Percentiles rank a stretch among this genome's conserved stretches.
These are phyloP conservation scores for Lampris incognitus DNA, from an alignment of 2,113 vertebrate genomes.

Conservation along the genomic window DNA sequence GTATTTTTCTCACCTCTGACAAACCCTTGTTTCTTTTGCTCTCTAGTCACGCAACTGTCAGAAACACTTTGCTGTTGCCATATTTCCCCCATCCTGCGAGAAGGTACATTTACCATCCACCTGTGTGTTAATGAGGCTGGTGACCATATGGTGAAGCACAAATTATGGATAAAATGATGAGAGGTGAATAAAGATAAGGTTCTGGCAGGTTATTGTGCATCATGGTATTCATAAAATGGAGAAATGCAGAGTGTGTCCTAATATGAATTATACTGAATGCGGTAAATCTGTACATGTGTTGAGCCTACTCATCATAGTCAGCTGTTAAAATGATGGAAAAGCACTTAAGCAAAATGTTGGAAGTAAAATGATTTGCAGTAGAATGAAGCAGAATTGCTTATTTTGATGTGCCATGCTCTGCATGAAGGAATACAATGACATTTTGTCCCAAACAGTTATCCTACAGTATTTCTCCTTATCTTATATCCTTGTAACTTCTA, in stretches of 20 bases:
- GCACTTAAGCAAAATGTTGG: not conserved
- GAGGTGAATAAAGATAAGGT: conserved; percentile 6
- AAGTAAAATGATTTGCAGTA: too few relatives aligned
- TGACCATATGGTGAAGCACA: conserved; percentile 23
- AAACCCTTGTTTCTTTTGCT: conserved; percentile 60
- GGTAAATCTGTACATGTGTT: too few relatives aligned
- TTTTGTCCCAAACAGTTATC: not conserved
- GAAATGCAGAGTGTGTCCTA: not conserved
- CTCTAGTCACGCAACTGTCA: conserved; percentile 53
- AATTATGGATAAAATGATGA: conserved; percentile 14
- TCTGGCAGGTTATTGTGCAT: not conserved
- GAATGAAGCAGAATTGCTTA: too few relatives aligned
- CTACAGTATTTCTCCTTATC: not conserved
- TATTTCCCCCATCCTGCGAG: conserved; percentile 42
- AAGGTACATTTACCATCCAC: conserved; percentile 20
- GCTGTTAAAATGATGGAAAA: not conserved
- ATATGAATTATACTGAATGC: not conserved
- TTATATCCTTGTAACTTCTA: not conserved
- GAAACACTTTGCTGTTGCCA: conserved; percentile 42
- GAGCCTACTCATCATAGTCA: too few relatives aligned
- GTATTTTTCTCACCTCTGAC: conserved; percentile 61
- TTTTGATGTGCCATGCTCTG: too few relatives aligned
- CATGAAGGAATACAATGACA: too few relatives aligned
- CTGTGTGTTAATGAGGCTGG: conserved; percentile 1
- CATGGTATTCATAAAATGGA: not conserved